Evolutionary conservation across 2,888 invertebrate species (phyloP), one percentile per base, ranked within the genome.

Genomic region (Sinodicranocentrus sp.): DNA sequence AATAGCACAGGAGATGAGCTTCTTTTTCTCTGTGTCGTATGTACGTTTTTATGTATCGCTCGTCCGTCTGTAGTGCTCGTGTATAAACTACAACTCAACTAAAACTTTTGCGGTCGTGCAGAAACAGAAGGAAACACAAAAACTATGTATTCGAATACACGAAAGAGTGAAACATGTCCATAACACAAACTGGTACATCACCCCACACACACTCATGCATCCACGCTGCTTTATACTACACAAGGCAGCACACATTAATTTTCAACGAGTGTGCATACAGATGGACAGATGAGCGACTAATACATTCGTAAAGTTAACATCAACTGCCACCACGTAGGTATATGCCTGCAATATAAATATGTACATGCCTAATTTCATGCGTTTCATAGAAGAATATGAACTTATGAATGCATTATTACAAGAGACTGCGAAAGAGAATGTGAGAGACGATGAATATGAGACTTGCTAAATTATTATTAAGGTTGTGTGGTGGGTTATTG

Each of bases 61-160:
- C 2, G 48, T 48, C 1, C 63, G 33, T 33, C 25, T 13, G 19
- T 2, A 61, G 28, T 61, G 2, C 15, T 26, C 17, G 48, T 44
- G 39, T 44, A 43, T 48, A 23, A 39, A 39, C 54, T 54, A 28
- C 44, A 57, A 52, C n/a, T 26, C 59, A 10, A 33, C 17, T 33
- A 33, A 76, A 59, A 76, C 76, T 72, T 76, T 76, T 57, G 76
- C 67, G 76, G 76, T 76, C 67, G 67, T 76, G 76, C 76, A 76
- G 76, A 76, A 76, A 76, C 67, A 76, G 76, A 39, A 76, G 67
- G 76, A 76, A 75, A 67, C 76, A 63, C 63, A 67, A 76, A 76
- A 67, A 76, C 65, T 67, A 63, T 19, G 63, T 52, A 63, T 39
- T 33, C 2, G 17, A 33, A 26, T 52, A 63, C 63, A 76, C 65